Evolutionary conservation across 2,888 invertebrate genomes (phyloP), one percentile per base, ranked within the genome.

Genomic region (Zygogramma bicolorata): DNA sequence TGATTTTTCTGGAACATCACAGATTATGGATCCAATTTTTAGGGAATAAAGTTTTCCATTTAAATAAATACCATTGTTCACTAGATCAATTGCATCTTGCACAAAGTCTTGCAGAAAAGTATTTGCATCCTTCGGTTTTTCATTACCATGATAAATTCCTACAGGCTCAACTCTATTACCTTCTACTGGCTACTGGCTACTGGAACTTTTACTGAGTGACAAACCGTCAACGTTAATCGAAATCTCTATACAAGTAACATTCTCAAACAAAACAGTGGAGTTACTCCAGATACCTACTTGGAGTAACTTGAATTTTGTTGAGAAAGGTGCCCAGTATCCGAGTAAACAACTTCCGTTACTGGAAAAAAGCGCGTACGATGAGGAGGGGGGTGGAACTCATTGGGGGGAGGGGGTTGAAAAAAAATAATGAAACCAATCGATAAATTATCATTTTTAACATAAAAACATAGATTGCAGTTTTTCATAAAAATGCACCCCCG

Each of bases 51-150:
- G 27, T 31, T 57, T 34, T 40, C 46, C 31, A 34, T 29, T 34
- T 40, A 31, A 53, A n/a, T 20, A 1, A 49, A 69, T 8, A 5
- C 68, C 62, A 69, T 69, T 63, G 27, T 29, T 49, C 3, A 62
- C 34, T 5, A 69, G 15, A 38, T 59, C 59, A 3, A 1, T 29
- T 15, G 31, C 31, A 29, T 71, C 66, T 8, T 6, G 3, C 8
- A 71, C 66, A 61, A 61, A 71, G 10, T 65, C 53, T 1, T 31
- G 5, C 27, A 71, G 18, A 71, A 61, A 61, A 1, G 49, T 18
- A 40, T 66, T 66, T 6, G 61, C 59, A 61, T 31, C 29, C 8
- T 49, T 34, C 20, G 71, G 66, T 66, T 71, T 71, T 57, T 42
- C 61, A 53, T 40, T 38, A 10, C 61, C 31, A 31, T 59, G 58